Percentiles rank a stretch among this genome's conserved stretches.
These are phyloP conservation scores for Acipenser transmontanus DNA, from an alignment of 2,797 vertebrate genomes.

Conservation along the genomic window DNA sequence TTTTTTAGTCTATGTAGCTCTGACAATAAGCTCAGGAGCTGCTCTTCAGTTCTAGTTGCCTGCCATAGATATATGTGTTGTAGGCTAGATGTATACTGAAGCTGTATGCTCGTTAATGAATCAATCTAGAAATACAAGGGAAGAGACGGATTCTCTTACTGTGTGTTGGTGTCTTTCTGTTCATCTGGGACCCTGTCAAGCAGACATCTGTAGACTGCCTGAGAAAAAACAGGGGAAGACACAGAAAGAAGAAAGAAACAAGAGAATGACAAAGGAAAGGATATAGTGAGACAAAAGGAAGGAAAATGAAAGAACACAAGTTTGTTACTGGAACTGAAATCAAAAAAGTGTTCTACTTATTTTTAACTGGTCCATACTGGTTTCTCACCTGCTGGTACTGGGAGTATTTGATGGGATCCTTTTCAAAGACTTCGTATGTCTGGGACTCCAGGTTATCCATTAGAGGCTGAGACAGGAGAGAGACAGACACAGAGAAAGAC, in stretches of 20 bases:
- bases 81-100: no score
- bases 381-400: constrained; percentile 82
- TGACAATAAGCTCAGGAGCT: no score
- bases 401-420: constrained; percentile 90
- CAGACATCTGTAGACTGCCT: constrained; percentile 88
- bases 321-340: neutral
- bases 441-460: constrained; percentile 95
- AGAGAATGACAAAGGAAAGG: neutral
- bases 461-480: constrained; percentile 61
- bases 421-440: constrained; percentile 92
- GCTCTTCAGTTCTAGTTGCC: no score
- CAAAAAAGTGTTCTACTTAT: neutral
- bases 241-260: constrained; percentile 2
- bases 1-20: no score
- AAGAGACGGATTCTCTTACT: constrained; percentile 59
- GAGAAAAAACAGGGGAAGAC: neutral
- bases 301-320: neutral
- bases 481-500: neutral
- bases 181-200: constrained; percentile 84
- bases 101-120: no score
- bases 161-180: constrained; percentile 77
- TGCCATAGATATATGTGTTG: no score
- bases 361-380: no score
- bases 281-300: neutral
- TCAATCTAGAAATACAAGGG: no score